Conservation (phyloP, 2,888 invertebrate genomes). For the Protonemura montana region DNA sequence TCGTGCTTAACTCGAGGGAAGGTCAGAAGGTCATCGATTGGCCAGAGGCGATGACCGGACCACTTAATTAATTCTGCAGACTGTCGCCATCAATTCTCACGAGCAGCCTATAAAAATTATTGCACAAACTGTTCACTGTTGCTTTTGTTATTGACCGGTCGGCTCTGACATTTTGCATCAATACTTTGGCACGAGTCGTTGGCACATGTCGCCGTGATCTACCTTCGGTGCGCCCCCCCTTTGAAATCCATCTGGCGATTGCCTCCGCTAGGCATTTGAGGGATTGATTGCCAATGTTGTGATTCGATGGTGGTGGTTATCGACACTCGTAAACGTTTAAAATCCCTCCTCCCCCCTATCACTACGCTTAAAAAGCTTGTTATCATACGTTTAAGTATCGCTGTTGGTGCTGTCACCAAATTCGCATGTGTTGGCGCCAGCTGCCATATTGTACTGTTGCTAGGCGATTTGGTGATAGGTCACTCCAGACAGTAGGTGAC, state of each 20-base stretch:
- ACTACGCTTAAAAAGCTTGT: no score
- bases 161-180: background rate
- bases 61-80: background rate
- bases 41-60: constrained; percentile 32
- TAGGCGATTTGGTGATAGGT: background rate
- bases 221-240: no score
- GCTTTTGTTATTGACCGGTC: background rate
- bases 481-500: background rate
- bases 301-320: no score
- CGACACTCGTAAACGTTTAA: no score
- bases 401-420: background rate
- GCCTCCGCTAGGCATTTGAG: no score
- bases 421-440: background rate
- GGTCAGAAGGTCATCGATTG: constrained; percentile 22
- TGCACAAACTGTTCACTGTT: background rate
- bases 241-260: no score
- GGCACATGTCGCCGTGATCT: no score
- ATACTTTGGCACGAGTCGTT: background rate
- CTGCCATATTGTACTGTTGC: background rate
- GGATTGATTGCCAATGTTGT: no score
- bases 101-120: background rate
- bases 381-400: background rate
- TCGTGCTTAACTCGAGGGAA: background rate
- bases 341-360: no score
- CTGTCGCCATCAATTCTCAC: constrained; percentile 14